Evolutionary conservation across 64 coral and sea anemone genomes (phyloP), one percentile per base, ranked within the genome.

Genomic region (Orbicella faveolata): DNA sequence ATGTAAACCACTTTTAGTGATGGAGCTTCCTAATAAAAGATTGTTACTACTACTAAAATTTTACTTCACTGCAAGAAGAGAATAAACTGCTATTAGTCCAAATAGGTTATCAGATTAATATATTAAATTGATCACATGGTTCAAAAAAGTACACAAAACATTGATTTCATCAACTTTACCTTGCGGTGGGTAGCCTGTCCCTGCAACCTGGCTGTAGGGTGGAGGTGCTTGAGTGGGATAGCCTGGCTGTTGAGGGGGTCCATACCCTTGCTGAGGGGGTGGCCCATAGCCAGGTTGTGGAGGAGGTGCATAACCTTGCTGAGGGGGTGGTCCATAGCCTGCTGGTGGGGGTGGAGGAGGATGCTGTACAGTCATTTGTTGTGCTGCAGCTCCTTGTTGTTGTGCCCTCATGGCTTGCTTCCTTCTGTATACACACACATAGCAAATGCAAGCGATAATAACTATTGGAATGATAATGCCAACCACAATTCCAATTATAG

Each of bases 241-340:
- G 23, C 81, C 35, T 67, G 48, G 39, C 9, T 78, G 75, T 52
- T 59, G 67, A 26, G 59, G 79, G 13, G 57, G 55, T 10, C 14
- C 16, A 13, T 36, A 23, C 6, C 61, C 80, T 41, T 20, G 16
- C 36, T 62, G 62, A 11, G 80, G 82, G 75, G 75, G 35, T 39
- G 61, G 79, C 18, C 30, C 61, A 64, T 63, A 63, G 36, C 79
- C 79, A 48, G 44, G 44, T 37, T 17, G 11, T 18, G 79, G 79
- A 63, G 79, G 79, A 59, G 55, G 55, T 12, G 55, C 55, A 20
- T 36, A 36, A 10, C 81, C 20, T 84, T 61, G 34, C 20, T 21
- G 63, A 18, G 81, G 81, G 6, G 81, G 81, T n/a, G 63, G 80
- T 34, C 59, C 81, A 67, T 36, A 39, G 20, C 81, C 35, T 67